Evolutionary conservation across 2,113 vertebrate genomes (phyloP).

Genomic region (Mesitornis unicolor): DNA sequence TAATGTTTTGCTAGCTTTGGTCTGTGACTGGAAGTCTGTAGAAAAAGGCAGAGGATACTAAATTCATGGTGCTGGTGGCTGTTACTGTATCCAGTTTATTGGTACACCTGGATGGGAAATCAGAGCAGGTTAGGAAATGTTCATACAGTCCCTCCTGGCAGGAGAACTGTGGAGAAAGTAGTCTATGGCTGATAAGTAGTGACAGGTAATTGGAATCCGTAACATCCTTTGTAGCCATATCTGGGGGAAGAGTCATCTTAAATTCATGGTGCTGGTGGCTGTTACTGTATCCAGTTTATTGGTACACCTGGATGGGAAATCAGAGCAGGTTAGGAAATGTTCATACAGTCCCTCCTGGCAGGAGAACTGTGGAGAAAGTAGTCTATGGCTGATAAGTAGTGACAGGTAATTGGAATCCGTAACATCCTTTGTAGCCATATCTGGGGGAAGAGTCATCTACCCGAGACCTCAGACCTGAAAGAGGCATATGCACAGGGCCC

Average conservation of each 20-base stretch:
- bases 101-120: background rate
- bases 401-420: background rate
- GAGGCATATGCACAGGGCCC: background rate
- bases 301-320: background rate
- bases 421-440: background rate
- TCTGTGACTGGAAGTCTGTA: background rate
- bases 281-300: background rate
- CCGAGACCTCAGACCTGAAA: rapidly evolving
- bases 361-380: background rate
- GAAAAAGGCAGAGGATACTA: background rate
- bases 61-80: background rate
- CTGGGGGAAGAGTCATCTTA: no score
- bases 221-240: background rate
- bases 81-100: background rate
- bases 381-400: background rate
- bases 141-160: background rate
- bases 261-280: background rate
- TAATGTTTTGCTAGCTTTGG: background rate
- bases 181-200: background rate
- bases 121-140: background rate
- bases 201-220: background rate
- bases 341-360: background rate
- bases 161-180: background rate
- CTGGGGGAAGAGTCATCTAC: background rate
- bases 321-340: background rate